Conservation (phyloP, 2,888 invertebrate species). For the Agrotis exclamationis region DNA sequence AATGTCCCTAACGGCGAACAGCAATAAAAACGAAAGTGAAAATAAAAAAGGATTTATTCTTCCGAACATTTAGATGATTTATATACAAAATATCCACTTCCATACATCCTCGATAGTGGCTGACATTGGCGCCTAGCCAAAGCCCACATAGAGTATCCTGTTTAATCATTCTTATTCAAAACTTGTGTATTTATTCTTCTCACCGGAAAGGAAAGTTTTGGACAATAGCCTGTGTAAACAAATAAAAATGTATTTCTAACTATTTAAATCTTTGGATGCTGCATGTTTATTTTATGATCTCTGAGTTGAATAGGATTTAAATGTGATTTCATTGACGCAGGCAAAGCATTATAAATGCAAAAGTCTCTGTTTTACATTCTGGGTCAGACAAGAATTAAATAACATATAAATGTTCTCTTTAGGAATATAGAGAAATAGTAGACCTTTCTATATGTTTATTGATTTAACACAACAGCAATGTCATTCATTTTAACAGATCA, state of each 20-base stretch:
- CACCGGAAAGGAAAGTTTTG: slow-evolving; percentile 61
- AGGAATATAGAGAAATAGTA: not conserved
- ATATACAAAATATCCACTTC: slow-evolving; percentile 54
- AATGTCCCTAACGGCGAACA: slow-evolving; percentile 19
- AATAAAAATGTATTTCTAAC: slow-evolving; percentile 37
- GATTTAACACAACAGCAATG: no score
- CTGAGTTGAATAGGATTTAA: slow-evolving; percentile 33
- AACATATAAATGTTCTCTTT: slow-evolving; percentile 4
- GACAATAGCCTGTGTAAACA: slow-evolving; percentile 56
- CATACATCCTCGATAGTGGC: slow-evolving; percentile 50
- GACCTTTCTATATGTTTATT: not conserved
- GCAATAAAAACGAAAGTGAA: slow-evolving; percentile 48
- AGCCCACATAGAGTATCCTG: slow-evolving; percentile 55
- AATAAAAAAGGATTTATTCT: slow-evolving; percentile 49
- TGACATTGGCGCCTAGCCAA: slow-evolving; percentile 60
- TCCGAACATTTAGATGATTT: slow-evolving; percentile 63
- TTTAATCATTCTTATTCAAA: slow-evolving; percentile 63
- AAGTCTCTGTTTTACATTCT: slow-evolving; percentile 21
- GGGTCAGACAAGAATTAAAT: slow-evolving; percentile 13
- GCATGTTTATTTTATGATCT: slow-evolving; percentile 43
- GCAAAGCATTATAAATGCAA: slow-evolving; percentile 25
- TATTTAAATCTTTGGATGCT: slow-evolving; percentile 26
- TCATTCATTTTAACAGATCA: not conserved
- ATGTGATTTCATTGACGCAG: slow-evolving; percentile 31
- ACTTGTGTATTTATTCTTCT: slow-evolving; percentile 59